A percentile compares a stretch with the other conserved stretches of the same genome.
Evolutionary conservation across 2,797 vertebrate genomes (phyloP).

Genomic region (Mus minutoides): DNA sequence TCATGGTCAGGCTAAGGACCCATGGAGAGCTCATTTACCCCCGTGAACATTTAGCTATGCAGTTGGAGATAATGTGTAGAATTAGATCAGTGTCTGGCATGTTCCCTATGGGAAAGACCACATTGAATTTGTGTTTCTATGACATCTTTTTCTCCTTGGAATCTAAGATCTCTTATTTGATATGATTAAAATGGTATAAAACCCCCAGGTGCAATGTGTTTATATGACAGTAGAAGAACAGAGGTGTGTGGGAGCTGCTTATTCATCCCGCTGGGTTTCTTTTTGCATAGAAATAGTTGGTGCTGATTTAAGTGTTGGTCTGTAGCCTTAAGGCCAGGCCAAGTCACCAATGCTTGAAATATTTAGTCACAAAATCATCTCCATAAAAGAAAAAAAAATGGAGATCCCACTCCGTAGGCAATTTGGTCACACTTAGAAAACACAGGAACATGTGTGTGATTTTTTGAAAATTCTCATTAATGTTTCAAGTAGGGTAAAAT

Average conservation of each 20-base stretch:
- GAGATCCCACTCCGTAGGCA: neutral
- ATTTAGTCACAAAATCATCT: neutral
- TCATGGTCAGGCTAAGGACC: neutral
- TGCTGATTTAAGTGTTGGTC: neutral
- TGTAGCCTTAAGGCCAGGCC: neutral
- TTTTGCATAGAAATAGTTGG: neutral
- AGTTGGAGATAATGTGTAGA: constrained; percentile 20
- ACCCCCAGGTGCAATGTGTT: neutral
- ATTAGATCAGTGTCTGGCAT: neutral
- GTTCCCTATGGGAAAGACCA: neutral
- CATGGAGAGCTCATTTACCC: neutral
- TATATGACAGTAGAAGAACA: neutral
- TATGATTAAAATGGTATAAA: neutral
- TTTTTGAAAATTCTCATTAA: neutral
- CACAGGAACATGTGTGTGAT: neutral
- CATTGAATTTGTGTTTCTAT: constrained; percentile 25
- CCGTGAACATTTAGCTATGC: neutral
- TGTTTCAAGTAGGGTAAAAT: neutral
- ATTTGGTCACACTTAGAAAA: neutral
- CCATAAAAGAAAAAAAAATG: constrained; percentile 12
- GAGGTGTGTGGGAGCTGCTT: neutral
- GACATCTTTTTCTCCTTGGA: neutral
- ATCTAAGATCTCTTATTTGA: constrained; percentile 48
- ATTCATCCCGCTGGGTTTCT: neutral
- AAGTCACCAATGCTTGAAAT: neutral